Evolutionary conservation across 2,888 invertebrate species (phyloP), one percentile per base, ranked within the genome.

Genomic region (Cyclophora albipunctata): DNA sequence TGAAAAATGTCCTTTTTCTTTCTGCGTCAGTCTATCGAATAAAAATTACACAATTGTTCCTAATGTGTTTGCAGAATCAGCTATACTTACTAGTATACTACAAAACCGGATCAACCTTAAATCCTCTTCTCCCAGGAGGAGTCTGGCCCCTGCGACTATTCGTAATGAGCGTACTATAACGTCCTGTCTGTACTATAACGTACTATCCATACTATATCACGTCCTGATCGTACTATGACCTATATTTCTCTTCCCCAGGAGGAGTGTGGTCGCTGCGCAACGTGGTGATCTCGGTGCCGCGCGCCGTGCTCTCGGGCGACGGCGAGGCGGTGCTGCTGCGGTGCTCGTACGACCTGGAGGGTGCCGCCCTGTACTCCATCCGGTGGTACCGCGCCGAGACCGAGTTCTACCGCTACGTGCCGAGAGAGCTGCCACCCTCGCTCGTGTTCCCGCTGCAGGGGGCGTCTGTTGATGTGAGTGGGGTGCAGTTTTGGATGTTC

Each of bases 391-490:
- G 92, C 53, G 92, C 92, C 3, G 91, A 92, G 58, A 90, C 90
- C 4, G 94, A 95, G 81, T 94, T 95, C 87, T 95, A 94, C 82
- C 89, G 94, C 66, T 94, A 90, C 70, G 92, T 93, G 54, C 94
- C 94, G 3, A 90, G 93, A 51, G 93, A 93, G 66, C 89, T 90
- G 69, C 93, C 93, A 0, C 92, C 93, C 0, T 91, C 92, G 3
- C 90, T 91, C 77, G 92, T 92, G 40, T 94, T 93, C 64, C 89
- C 91, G 0, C 76, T 93, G 49, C 91, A 91, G 0, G 93, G 92
- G 46, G 91, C 94, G 33, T 90, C 91, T 47, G 93, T 94, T 33
- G 94, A 95, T 73, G 94, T 94, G 70, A 93, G 93, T 91, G 5
- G 20, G 20, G 20, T 20, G 20, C 20, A 20, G 20, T 20, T 20